These are phyloP conservation scores for Geodia barretti DNA, from an alignment of 37 sponge, comb jelly and placozoan genomes.

Conservation along the genomic window DNA sequence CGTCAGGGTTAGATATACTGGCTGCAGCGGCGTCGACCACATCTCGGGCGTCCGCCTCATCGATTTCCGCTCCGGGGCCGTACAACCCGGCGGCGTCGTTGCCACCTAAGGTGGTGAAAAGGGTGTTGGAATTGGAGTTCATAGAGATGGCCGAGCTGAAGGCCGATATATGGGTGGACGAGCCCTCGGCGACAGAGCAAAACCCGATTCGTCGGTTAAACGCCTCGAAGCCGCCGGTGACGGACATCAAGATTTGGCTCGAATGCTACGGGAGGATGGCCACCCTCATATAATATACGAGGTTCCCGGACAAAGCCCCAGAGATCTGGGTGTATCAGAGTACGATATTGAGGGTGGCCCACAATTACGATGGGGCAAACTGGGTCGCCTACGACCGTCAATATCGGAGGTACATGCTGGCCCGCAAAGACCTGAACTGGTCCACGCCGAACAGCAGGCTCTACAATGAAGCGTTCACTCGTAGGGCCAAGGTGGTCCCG, in stretches of 20 bases:
- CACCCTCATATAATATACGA: background rate
- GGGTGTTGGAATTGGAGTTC: background rate
- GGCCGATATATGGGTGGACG: constrained; percentile 13
- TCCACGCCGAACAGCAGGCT: background rate
- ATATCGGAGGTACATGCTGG: background rate
- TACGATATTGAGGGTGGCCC: background rate
- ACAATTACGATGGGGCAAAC: background rate
- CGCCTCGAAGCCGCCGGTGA: background rate
- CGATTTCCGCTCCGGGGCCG: too few relatives aligned
- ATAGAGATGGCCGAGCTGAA: constrained; percentile 3
- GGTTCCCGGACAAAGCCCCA: background rate
- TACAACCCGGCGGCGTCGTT: too few relatives aligned
- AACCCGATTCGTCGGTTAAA: too few relatives aligned
- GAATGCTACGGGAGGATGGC: constrained; percentile 1
- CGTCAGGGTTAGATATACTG: too few relatives aligned
- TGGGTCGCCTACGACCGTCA: constrained; percentile 1
- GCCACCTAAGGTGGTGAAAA: too few relatives aligned
- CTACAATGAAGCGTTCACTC: background rate
- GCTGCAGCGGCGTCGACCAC: too few relatives aligned
- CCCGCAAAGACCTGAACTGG: background rate
- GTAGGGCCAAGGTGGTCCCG: background rate
- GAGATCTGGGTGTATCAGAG: background rate
- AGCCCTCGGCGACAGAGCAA: background rate
- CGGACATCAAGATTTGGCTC: background rate
- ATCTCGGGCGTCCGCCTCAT: too few relatives aligned